Conservation (phyloP, 2,113 vertebrate species). For the Aythya baeri region DNA sequence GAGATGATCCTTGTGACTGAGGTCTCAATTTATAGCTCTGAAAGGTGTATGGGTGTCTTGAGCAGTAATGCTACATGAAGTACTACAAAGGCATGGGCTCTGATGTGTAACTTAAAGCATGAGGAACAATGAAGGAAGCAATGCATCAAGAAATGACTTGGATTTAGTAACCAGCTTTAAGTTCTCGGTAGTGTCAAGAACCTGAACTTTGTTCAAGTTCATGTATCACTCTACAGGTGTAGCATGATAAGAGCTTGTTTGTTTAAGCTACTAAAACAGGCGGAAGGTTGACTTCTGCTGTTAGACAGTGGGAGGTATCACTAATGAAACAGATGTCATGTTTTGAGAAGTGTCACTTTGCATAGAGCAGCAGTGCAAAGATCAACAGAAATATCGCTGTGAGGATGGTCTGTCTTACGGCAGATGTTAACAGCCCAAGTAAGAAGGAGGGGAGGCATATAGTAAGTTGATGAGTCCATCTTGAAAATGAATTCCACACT, state of each 20-base stretch:
- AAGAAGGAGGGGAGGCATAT: background rate
- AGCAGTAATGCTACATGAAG: background rate
- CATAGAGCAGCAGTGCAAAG: too few species aligned
- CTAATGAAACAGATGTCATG: too few species aligned
- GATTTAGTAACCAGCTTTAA: background rate
- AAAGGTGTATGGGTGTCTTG: background rate
- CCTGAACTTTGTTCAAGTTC: background rate
- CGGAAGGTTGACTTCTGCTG: too few species aligned
- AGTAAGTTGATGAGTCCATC: background rate
- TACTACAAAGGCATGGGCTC: background rate
- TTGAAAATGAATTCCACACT: too few species aligned
- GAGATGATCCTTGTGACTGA: background rate
- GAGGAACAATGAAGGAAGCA: background rate
- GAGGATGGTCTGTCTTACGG: too few species aligned
- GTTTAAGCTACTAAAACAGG: too few species aligned
- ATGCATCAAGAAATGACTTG: background rate
- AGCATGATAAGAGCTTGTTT: too few species aligned
- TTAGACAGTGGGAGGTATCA: too few species aligned
- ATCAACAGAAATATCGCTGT: too few species aligned
- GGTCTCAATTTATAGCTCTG: background rate
- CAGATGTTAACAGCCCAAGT: too few species aligned
- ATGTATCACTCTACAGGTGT: too few species aligned
- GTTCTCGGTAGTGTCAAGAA: background rate
- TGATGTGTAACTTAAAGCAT: background rate
- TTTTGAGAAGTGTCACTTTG: too few species aligned